These are phyloP conservation scores for Microcaecilia unicolor DNA, from an alignment of 2,797 vertebrate genomes.

Conservation along the genomic window DNA sequence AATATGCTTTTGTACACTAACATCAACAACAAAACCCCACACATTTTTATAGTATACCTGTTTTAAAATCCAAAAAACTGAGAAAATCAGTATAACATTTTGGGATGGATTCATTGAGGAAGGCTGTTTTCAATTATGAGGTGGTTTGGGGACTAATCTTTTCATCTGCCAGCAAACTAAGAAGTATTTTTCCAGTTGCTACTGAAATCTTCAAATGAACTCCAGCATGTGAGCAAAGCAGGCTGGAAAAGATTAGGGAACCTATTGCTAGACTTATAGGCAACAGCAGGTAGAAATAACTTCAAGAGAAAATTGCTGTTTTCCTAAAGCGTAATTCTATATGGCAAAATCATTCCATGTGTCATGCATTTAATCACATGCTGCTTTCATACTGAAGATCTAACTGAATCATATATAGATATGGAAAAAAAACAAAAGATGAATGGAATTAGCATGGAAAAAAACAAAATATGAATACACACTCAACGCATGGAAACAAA, in stretches of 20 bases:
- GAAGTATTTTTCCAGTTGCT: conserved; percentile 35
- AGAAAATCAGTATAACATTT: too few relatives aligned
- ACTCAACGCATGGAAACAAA: too few relatives aligned
- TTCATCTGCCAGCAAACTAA: conserved; percentile 42
- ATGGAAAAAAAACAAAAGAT: too few relatives aligned
- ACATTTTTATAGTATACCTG: too few relatives aligned
- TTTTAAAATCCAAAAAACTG: too few relatives aligned
- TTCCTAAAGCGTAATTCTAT: conserved; percentile 14
- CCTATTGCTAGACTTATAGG: conserved; percentile 25
- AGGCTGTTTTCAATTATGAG: conserved; percentile 14
- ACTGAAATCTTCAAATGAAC: conserved; percentile 44
- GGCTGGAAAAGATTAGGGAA: conserved; percentile 22
- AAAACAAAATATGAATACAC: too few relatives aligned
- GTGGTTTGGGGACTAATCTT: conserved; percentile 55
- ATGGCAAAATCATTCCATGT: conserved; percentile 24
- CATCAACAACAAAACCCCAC: too few relatives aligned
- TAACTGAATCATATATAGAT: conserved; percentile 7
- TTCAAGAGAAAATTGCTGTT: conserved; percentile 46
- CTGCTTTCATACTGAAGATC: conserved; percentile 20
- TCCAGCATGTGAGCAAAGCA: conserved; percentile 17
- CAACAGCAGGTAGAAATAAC: conserved; percentile 45
- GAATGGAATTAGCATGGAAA: too few relatives aligned
- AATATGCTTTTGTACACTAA: too few relatives aligned
- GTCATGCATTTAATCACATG: conserved; percentile 9
- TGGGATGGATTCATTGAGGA: too few relatives aligned